phyloP scores from a whole-genome alignment of 2,113 vertebrate species.

The Caracal caracal region DNA sequence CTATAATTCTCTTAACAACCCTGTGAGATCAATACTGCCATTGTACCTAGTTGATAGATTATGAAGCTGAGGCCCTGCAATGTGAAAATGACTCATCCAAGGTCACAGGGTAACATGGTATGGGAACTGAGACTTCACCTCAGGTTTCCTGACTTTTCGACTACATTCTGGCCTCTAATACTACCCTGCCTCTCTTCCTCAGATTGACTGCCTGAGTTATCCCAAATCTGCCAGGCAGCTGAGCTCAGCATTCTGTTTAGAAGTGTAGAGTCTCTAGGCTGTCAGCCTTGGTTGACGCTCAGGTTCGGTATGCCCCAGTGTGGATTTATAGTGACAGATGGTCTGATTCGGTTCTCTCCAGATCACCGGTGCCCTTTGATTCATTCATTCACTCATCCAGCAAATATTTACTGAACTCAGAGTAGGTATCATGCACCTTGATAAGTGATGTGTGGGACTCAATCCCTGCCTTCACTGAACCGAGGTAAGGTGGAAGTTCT shows the following conservation, averaged over 20 bases:
- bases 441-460: not conserved
- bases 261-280: not conserved
- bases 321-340: not conserved
- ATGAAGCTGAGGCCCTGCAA: not conserved
- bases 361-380: not conserved
- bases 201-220: not conserved
- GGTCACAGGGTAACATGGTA: not conserved
- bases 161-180: not conserved
- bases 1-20: not conserved
- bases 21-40: not conserved
- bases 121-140: not conserved
- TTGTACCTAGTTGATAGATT: not conserved
- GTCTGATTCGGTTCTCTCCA: not conserved
- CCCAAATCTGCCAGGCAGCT: not conserved
- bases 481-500: not conserved
- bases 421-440: not conserved
- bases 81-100: not conserved
- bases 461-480: not conserved
- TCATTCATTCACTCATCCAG: not conserved
- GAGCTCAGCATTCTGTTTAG: not conserved
- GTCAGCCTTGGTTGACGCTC: not conserved
- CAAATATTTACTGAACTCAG: not conserved
- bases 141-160: not conserved
- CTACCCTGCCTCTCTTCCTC: not conserved
- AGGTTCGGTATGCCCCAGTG: fast-evolving